Base-by-base conservation (phyloP, 2,888 invertebrate species). In the Nesidiocoris tenuis region DNA sequence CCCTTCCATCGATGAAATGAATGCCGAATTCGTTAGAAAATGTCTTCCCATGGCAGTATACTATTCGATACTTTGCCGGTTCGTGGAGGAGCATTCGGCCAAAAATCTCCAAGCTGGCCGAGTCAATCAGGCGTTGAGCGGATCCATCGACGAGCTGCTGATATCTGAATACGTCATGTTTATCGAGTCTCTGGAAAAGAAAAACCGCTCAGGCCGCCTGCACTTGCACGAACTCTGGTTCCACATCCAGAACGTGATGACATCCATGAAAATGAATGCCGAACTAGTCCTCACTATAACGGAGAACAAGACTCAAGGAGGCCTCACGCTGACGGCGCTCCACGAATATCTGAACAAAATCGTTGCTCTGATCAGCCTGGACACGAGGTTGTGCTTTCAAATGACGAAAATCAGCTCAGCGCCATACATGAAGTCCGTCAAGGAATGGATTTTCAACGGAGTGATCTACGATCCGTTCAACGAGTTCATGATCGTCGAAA, bases 381-480 rank as follows among this genome's bases (percentile, higher is more conserved):
- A 67, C 24, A 74, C 74, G 16, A 55, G 64, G n/a, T 56, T 74
- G 54, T 74, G 74, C 19, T 66, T 22, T 24, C 57, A 74, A 17
- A 57, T 74, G 9, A 74, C 65, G 5, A 74, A 56, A 39, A 12
- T n/a, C 12, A 65, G 57, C 23, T 91, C 93, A 82, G 89, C 91
- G 71, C 97, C 98, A 0, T 98, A 96, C 82, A 94, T 98, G 87
- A 89, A 90, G 81, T 94, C 95, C 82, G 85, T 98, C 74, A 92
- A 95, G 82, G 90, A 92, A 82, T 98, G 98, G 98, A 94, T 98
- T 81, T 95, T 95, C 83, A 92, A 93, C 84, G 98, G 98, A 72
- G 90, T 94, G 64, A 96, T 98, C 80, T 88, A 90, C 72, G 98
- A 98, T 85, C 95, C 95, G 0, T 94, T 94, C 82, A 86, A 87